Percentiles rank a stretch among this genome's conserved stretches.
These are phyloP conservation scores for Radopholus similis DNA, from an alignment of 1,140 invertebrate species.

Conservation along the genomic window DNA sequence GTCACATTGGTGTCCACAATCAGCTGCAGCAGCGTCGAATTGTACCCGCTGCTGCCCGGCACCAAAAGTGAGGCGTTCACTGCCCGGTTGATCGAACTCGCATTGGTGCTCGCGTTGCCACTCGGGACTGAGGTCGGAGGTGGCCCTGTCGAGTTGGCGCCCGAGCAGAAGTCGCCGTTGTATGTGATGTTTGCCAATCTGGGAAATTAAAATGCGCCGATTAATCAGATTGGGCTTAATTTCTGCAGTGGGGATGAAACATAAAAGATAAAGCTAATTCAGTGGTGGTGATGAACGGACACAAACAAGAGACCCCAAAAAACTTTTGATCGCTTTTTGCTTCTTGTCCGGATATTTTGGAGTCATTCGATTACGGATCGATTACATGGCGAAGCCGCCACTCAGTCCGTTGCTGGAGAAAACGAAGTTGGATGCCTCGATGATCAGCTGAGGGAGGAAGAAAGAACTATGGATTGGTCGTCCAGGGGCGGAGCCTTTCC, in stretches of 20 bases:
- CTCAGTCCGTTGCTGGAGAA: background rate
- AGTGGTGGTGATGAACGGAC: too few species aligned
- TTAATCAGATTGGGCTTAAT: too few species aligned
- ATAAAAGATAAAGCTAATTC: too few species aligned
- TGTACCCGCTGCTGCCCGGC: background rate
- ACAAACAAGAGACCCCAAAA: too few species aligned
- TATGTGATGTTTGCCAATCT: slow-evolving; percentile 8
- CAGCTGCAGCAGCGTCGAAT: background rate
- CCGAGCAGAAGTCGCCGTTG: background rate
- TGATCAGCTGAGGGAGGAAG: background rate
- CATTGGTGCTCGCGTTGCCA: background rate
- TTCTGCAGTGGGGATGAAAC: too few species aligned
- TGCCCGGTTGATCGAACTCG: background rate
- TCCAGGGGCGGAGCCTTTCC: background rate
- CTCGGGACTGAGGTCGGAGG: background rate
- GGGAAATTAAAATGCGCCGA: too few species aligned
- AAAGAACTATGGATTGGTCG: background rate
- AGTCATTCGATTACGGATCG: too few species aligned
- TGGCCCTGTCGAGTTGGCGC: background rate
- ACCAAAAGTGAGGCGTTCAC: background rate
- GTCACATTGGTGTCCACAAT: too few species aligned
- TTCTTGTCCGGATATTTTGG: too few species aligned
- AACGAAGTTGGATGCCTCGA: slow-evolving; percentile 12
- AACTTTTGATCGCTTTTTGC: too few species aligned
- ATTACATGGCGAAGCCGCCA: slow-evolving; percentile 9